phyloP scores from a whole-genome alignment of 37 sponge, comb jelly and placozoan species.

The Diacarnus erythraeanus region DNA sequence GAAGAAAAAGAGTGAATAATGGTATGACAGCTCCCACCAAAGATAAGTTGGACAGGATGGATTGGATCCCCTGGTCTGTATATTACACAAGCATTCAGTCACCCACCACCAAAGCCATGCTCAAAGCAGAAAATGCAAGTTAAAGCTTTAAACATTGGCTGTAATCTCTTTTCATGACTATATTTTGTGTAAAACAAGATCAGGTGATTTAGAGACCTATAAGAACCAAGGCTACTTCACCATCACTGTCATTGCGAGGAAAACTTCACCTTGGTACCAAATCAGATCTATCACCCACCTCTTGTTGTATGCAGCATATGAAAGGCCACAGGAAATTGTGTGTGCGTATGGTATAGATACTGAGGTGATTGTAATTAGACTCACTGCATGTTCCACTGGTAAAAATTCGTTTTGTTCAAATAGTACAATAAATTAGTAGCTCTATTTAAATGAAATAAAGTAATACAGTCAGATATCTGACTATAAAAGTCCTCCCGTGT shows the following conservation, averaged over 20 bases:
- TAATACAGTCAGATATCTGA: no score
- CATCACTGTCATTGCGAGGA: constrained; percentile 27
- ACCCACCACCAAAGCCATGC: neutral
- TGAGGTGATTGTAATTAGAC: neutral
- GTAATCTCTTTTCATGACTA: constrained; percentile 23
- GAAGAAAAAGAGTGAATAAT: constrained; percentile 4
- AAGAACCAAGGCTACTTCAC: constrained; percentile 36
- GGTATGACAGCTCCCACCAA: constrained; percentile 7
- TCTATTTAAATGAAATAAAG: no score
- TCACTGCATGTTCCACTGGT: no score
- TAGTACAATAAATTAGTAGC: no score
- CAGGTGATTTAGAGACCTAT: constrained; percentile 19
- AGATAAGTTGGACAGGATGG: neutral
- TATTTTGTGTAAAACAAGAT: constrained; percentile 8
- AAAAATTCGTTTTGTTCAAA: no score
- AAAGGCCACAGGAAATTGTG: neutral
- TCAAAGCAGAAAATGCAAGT: constrained; percentile 27
- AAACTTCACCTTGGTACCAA: constrained; percentile 21
- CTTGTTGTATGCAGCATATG: neutral
- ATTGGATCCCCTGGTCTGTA: constrained; percentile 35
- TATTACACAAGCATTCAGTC: constrained; percentile 18
- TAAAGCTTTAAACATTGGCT: constrained; percentile 11
- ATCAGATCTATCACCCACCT: constrained; percentile 13
- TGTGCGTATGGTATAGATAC: neutral
- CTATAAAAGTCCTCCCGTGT: no score